Conservation (phyloP, 2,888 invertebrate genomes). For the Drosophila kanekoi region DNA sequence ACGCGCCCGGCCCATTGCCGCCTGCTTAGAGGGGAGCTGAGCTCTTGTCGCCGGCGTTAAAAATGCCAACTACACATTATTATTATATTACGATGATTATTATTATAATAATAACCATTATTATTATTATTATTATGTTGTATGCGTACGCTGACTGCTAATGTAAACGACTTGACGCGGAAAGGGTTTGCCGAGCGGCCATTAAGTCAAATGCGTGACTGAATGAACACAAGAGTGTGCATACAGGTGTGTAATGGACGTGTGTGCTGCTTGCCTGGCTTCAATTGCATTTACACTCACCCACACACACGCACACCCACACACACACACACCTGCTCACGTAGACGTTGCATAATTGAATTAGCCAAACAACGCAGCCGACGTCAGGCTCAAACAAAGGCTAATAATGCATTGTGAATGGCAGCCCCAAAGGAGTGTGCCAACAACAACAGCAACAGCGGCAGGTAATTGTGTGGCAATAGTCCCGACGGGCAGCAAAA, state of each 20-base stretch:
- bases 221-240: slow-evolving; percentile 55
- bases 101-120: slow-evolving; percentile 43
- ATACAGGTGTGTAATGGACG: slow-evolving; percentile 55
- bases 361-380: slow-evolving; percentile 66
- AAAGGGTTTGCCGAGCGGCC: too few species aligned
- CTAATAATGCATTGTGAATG: slow-evolving; percentile 49
- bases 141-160: slow-evolving; percentile 32
- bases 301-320: slow-evolving; percentile 18
- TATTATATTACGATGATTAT: slow-evolving; percentile 53
- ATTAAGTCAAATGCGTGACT: slow-evolving; percentile 53
- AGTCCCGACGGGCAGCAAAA: slow-evolving; percentile 13
- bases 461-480: slow-evolving; percentile 45
- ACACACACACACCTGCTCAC: slow-evolving; percentile 22
- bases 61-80: slow-evolving; percentile 49
- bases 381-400: slow-evolving; percentile 57
- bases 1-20: slow-evolving; percentile 40
- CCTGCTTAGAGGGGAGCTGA: slow-evolving; percentile 1
- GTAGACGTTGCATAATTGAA: slow-evolving; percentile 66
- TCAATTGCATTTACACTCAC: slow-evolving; percentile 50
- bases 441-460: slow-evolving; percentile 7
- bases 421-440: slow-evolving; percentile 23
- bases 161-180: slow-evolving; percentile 31
- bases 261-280: slow-evolving; percentile 38
- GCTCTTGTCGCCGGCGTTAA: slow-evolving; percentile 20
- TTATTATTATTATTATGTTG: slow-evolving; percentile 45